Base-by-base conservation (phyloP, 2,888 invertebrate species). In the Plusia festucae region DNA sequence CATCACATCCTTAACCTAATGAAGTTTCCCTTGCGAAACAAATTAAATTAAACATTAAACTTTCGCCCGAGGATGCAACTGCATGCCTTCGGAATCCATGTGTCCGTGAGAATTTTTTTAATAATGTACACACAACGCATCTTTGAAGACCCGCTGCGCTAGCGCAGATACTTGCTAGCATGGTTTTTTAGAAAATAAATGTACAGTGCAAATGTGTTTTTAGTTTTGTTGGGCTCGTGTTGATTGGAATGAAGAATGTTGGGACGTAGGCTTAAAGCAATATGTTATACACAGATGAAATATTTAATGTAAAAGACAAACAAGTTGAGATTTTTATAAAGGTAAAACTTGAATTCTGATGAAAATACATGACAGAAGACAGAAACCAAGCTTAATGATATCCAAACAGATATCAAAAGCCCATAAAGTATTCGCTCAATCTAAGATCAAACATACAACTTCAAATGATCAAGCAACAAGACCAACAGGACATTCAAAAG, bases 41-140 rank as follows among this genome's bases (percentile, higher is more conserved):
- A 15, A 60, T 52, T 75, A 70, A 85, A 85, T 85, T 82, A 83
- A 74, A 82, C 81, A 78, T 78, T 72, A 73, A 74, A 84, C 80
- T 84, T 85, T 86, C 83, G 76, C 83, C 60, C 55, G 54, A 55
- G 66, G 62, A 74, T 67, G 76, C 85, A 71, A 82, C 88, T 89
- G 86, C 85, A 87, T 69, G 53, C 78, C 73, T 78, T 77, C 78
- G 76, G 82, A 82, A 78, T 85, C 67, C 90, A 92, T 88, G 85
- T 91, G 91, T 85, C 86, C 92, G 92, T 93, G 93, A 92, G 93
- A 93, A 92, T 78, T 86, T 82, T 89, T 85, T 85, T 86, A 90
- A 90, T 88, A 88, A 87, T 68, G 85, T 82, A 91, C 82, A 88
- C 86, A 81, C 82, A 68, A 76, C 82, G 81, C 82, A 87, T 84